These are phyloP conservation scores for Arbacia lixula DNA, from an alignment of 53 echinoderm and acorn worm species.

Conservation along the genomic window DNA sequence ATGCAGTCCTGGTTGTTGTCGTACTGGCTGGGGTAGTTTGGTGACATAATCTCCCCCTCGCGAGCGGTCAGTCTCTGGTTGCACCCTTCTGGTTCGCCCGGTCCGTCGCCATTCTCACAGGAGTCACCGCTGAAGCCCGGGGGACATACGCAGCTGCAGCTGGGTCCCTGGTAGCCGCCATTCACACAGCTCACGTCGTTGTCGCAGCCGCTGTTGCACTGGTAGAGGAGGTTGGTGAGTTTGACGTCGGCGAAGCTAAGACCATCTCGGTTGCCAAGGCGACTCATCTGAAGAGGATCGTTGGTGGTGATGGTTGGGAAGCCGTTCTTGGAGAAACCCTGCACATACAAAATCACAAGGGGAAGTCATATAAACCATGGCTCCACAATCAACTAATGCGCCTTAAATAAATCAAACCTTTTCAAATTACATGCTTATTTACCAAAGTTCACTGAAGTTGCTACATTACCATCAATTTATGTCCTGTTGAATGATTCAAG, in stretches of 20 bases:
- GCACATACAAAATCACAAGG: background rate
- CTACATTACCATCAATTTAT: no score
- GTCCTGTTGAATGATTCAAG: no score
- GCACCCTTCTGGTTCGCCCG: conserved; percentile 41
- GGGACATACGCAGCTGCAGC: conserved; percentile 58
- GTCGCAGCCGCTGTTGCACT: conserved; percentile 50
- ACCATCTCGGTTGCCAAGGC: conserved; percentile 59
- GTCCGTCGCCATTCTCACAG: conserved; percentile 33
- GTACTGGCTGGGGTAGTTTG: conserved; percentile 67
- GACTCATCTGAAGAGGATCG: conserved; percentile 42
- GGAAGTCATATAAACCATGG: no score
- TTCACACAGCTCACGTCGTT: conserved; percentile 31
- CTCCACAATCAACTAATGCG: no score
- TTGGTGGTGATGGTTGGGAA: conserved; percentile 59
- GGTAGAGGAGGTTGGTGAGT: conserved; percentile 66
- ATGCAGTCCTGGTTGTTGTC: conserved; percentile 52
- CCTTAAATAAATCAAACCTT: no score
- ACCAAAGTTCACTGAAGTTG: no score
- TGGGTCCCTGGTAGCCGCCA: conserved; percentile 53
- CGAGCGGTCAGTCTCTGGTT: conserved; percentile 42
- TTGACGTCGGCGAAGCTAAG: conserved; percentile 60
- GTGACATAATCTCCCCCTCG: conserved; percentile 61
- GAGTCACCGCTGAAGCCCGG: conserved; percentile 55
- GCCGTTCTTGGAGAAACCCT: conserved; percentile 62
- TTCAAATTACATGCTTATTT: no score